A percentile compares a stretch with the other conserved stretches of the same genome.
Conservation (phyloP, 2,797 vertebrate genomes). For the Columba guinea region DNA sequence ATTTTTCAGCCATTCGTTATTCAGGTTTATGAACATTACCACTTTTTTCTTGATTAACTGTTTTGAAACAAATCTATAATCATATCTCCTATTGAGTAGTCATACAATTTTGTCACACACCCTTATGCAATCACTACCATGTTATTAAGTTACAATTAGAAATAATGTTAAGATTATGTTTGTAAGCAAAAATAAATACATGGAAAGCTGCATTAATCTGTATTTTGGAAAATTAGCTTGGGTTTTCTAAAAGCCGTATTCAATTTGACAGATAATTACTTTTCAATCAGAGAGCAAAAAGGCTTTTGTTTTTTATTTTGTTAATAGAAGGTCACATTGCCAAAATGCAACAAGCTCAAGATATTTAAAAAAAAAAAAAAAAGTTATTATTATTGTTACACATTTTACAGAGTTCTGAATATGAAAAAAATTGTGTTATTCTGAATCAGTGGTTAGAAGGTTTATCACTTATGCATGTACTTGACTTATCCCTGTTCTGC, state of each 20-base stretch:
- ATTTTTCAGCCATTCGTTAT: slow-evolving; percentile 20
- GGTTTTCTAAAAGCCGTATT: slow-evolving; percentile 21
- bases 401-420: slow-evolving; percentile 69
- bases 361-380: slow-evolving; percentile 34
- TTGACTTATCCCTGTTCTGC: slow-evolving; percentile 84
- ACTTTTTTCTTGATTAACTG: slow-evolving; percentile 27
- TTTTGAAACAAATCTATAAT: slow-evolving; percentile 43
- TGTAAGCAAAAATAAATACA: slow-evolving; percentile 50
- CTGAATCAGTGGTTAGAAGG: slow-evolving; percentile 80
- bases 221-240: slow-evolving; percentile 38
- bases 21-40: background rate
- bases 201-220: slow-evolving; percentile 39
- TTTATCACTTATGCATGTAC: slow-evolving; percentile 83
- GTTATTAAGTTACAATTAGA: slow-evolving; percentile 43
- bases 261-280: slow-evolving; percentile 54
- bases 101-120: slow-evolving; percentile 29
- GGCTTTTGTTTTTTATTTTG: slow-evolving; percentile 1
- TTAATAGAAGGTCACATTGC: slow-evolving; percentile 45
- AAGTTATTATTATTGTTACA: slow-evolving; percentile 61
- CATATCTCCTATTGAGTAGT: slow-evolving; percentile 5
- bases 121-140: slow-evolving; percentile 17
- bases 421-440: slow-evolving; percentile 70
- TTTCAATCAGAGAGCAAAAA: slow-evolving; percentile 38
- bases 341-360: slow-evolving; percentile 41
- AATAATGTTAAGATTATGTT: slow-evolving; percentile 46